Evolutionary conservation across 2,888 invertebrate species (phyloP), one percentile per base, ranked within the genome.

Genomic region (Watsonalla binaria): DNA sequence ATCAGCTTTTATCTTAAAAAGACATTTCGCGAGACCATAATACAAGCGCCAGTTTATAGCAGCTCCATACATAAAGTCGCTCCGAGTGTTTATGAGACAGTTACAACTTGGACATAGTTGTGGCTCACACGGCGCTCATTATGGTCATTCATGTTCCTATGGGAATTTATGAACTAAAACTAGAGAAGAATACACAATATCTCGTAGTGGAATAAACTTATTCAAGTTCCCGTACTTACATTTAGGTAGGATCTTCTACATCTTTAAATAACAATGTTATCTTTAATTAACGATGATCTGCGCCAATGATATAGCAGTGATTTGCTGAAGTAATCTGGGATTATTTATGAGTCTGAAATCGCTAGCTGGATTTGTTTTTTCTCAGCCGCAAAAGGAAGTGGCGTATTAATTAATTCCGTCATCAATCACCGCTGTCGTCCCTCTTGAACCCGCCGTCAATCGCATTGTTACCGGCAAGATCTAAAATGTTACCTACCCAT

Each of bases 341-440:
- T 42, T 42, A 42, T 76, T 76, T 76, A 74, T 71, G 60, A 49
- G 49, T 49, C 37, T 49, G 15, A 57, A 60, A 66, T 62, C 62
- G 66, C 61, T 64, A 61, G 65, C 66, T 74, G 69, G 72, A 72
- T 75, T 78, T 76, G 73, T 76, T 81, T 80, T 82, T 79, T 78
- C 74, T 72, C 56, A 62, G 70, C 70, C 65, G 70, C 65, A 73
- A 75, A 80, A 80, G 82, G 80, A 85, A 84, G 78, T 84, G 82
- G 80, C 76, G 78, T 82, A 84, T 82, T 84, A 84, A 85, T 84
- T 84, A 84, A 78, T 82, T 76, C 74, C 77, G 76, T 82, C 84
- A 84, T 85, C 82, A 85, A 85, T 85, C 84, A 84, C 82, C 78
- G 75, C 79, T 73, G 72, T 72, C 70, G 76, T 82, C 75, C 76